These are phyloP conservation scores for Hypsopygia costalis DNA, from an alignment of 2,888 invertebrate species.

Conservation along the genomic window DNA sequence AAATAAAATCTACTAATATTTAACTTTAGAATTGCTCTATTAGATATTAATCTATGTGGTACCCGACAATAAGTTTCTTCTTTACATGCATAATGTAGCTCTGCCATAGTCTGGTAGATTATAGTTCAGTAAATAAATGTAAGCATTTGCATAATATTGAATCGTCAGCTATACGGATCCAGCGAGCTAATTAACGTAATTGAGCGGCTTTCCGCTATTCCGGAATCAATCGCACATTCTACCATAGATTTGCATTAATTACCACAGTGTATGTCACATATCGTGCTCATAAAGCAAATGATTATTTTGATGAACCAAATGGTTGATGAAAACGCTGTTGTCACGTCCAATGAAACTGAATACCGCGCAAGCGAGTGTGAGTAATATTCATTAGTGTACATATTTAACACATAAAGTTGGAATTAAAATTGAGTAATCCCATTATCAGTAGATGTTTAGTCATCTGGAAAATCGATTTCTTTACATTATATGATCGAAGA, in stretches of 20 bases:
- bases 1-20: too few species aligned
- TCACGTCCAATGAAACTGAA: conserved; percentile 15
- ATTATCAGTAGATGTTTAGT: too few species aligned
- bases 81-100: not conserved
- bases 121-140: conserved; percentile 54
- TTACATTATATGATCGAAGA: too few species aligned
- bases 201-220: conserved; percentile 73
- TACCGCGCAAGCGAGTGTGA: conserved; percentile 21
- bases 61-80: too few species aligned
- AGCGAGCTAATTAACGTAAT: conserved; percentile 75
- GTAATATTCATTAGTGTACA: conserved; percentile 1
- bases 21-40: too few species aligned
- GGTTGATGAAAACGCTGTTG: conserved; percentile 25
- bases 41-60: too few species aligned
- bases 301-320: conserved; percentile 63
- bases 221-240: conserved; percentile 68
- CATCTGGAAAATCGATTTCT: too few species aligned
- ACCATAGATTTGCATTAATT: conserved; percentile 78
- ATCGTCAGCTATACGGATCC: conserved; percentile 71
- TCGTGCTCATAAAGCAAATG: conserved; percentile 53
- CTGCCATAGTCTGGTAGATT: conserved; percentile 15
- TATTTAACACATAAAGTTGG: too few species aligned
- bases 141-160: conserved; percentile 68
- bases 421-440: too few species aligned
- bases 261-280: conserved; percentile 67